phyloP scores from a whole-genome alignment of 1,140 invertebrate species.

The Caenorhabditis brenneri region DNA sequence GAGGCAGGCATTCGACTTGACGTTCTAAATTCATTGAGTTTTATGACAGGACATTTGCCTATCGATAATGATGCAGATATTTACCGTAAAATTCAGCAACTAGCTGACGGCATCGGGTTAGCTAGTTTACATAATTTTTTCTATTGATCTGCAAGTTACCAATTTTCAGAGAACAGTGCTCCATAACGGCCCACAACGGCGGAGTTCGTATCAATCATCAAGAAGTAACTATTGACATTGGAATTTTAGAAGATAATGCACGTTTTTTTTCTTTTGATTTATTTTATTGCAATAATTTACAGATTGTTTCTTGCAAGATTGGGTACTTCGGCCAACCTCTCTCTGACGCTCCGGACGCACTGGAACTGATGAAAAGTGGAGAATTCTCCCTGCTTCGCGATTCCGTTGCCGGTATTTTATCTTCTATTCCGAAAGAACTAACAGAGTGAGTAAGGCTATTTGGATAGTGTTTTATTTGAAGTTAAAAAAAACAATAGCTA shows the following conservation, averaged over 20 bases:
- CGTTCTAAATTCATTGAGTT: background rate
- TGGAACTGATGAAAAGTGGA: background rate
- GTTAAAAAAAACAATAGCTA: background rate
- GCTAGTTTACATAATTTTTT: too few relatives aligned
- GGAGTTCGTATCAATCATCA: background rate
- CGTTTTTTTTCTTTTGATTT: background rate
- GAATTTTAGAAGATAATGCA: background rate
- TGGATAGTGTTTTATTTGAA: background rate
- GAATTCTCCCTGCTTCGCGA: background rate
- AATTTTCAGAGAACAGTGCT: background rate
- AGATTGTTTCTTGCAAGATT: background rate
- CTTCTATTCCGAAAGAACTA: background rate
- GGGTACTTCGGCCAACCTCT: slow-evolving; percentile 17
- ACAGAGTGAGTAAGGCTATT: background rate
- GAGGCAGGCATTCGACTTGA: background rate
- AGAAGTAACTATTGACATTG: background rate
- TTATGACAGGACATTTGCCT: slow-evolving; percentile 3
- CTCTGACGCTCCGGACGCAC: background rate
- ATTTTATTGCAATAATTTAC: background rate
- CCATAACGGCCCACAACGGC: background rate
- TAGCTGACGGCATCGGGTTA: background rate
- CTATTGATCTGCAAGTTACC: background rate
- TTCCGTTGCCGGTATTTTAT: background rate
- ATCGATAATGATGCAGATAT: background rate
- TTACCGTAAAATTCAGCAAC: background rate